A percentile compares a stretch with the other conserved stretches of the same genome.
Conservation (phyloP, 2,113 vertebrate species). For the Grantiella picta region DNA sequence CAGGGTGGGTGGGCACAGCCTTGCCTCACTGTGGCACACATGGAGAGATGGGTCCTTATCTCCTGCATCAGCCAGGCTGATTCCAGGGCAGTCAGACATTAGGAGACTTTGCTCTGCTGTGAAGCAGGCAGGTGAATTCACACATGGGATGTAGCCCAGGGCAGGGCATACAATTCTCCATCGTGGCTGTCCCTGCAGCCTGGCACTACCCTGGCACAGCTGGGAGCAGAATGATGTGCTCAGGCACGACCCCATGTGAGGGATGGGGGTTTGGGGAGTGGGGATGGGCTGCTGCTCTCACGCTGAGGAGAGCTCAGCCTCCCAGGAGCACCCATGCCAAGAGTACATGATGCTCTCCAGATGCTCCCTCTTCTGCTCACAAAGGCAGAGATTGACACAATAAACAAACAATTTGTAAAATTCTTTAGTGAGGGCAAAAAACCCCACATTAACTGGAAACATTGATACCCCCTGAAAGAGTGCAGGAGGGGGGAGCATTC, state of each 20-base stretch:
- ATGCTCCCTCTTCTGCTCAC: slow-evolving; percentile 63
- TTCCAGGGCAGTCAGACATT: neutral
- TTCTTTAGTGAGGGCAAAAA: slow-evolving; percentile 65
- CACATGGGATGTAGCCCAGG: neutral
- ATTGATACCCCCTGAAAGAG: slow-evolving; percentile 59
- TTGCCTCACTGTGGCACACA: neutral
- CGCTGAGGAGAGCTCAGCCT: slow-evolving; percentile 54
- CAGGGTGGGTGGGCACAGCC: neutral
- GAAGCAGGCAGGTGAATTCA: neutral
- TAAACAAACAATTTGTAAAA: slow-evolving; percentile 73
- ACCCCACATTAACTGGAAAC: slow-evolving; percentile 67
- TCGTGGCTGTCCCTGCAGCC: neutral
- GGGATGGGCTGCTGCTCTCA: slow-evolving; percentile 48
- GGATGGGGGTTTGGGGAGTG: slow-evolving; percentile 47
- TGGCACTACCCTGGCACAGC: neutral
- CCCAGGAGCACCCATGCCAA: slow-evolving; percentile 63
- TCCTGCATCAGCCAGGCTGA: neutral
- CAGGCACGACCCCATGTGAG: neutral
- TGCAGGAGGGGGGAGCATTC: slow-evolving; percentile 52
- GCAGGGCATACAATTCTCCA: neutral
- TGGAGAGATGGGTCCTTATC: neutral
- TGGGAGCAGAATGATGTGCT: neutral
- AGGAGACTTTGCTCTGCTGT: neutral
- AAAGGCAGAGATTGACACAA: slow-evolving; percentile 72
- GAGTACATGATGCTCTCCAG: slow-evolving; percentile 75